Evolutionary conservation across 1,140 invertebrate species (phyloP), one percentile per base, ranked within the genome.

Genomic region (Cotesia glomerata): DNA sequence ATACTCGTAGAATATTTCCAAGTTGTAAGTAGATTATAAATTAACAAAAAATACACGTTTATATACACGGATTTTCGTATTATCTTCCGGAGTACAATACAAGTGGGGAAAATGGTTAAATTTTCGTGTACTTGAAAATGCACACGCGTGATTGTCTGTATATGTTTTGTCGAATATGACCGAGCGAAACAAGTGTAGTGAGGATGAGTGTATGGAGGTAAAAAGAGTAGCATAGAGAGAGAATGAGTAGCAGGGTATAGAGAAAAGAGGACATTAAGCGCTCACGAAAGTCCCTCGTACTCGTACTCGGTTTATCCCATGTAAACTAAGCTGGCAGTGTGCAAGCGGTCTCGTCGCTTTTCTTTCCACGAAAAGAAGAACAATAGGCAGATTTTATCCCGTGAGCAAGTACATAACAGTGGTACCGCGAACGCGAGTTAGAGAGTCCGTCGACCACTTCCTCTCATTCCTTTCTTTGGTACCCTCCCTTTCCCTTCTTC

Each of bases 381-480:
- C 82, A 83, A 84, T 83, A 65, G 78, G 74, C 77, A 80, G 79
- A 83, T 83, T 82, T 79, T 71, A 78, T 71, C 63, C 36, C 63
- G 71, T 51, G 70, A 71, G 70, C 51, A 56, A 66, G 45, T 66
- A 66, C 62, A 62, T 62, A 62, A 34, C 13, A 13, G 14, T 9
- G 59, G 32, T 35, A 35, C 35, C 14, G 59, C 14, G 59, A 62
- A 62, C 35, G 67, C 72, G 74, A 78, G 75, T 54, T 59, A 59
- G 32, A 36, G 8, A 51, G 63, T 62, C 59, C 59, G 14, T 11
- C 59, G 35, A 62, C 32, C 39, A 34, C 62, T 49, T 49, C 62
- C 34, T 11, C 14, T 35, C 49, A 58, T 32, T n/a, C 54, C 26
- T 68, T 16, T 39, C 14, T 36, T 58, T n/a, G 9, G 16, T 54